Evolutionary conservation across 2,888 invertebrate genomes (phyloP), one percentile per base, ranked within the genome.

Genomic region (Archaeoteleia sp.): DNA sequence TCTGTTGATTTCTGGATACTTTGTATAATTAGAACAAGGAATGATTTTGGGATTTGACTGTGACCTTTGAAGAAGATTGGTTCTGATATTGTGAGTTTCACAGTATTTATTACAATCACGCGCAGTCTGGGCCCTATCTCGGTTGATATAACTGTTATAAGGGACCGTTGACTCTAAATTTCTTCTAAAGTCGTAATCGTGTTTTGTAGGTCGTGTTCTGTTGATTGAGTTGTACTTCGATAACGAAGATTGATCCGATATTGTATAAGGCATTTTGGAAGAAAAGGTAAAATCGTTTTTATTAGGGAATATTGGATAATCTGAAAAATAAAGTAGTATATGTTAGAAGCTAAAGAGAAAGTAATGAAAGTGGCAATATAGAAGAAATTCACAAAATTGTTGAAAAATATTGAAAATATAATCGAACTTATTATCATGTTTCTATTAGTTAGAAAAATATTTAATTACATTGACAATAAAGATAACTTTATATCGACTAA

Each of bases 91-190:
- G 1, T 7, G 40, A 8, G 12, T 30, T 6, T 57, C 37, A 2
- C n/a, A 23, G 6, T 32, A n/a, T 1, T 0, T 12, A 14, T 25
- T 8, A 8, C 3, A 30, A 6, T 29, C 37, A 1, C 25, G 35
- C 15, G 27, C n/a, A 14, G 53, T 12, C 10, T 25, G 6, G 12
- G 40, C 12, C 20, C 10, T 40, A 15, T 32, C 12, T 5, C 25
- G 40, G 12, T 25, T 7, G 1, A 3, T 8, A 27, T 32, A 49
- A 20, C 12, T 43, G n/a, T 27, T 8, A 35, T 27, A 40, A 34
- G 54, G 62, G 12, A 25, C n/a, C 1, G 46, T 13, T 2, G 39
- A 35, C 10, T 65, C 63, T n/a, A 57, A 17, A 13, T 45, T 65
- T 35, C 17, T 55, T 37, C 49, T 63, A 8, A 25, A 55, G 8